phyloP scores from a whole-genome alignment of 2,113 vertebrate genomes.

The Calidris pugnax region DNA sequence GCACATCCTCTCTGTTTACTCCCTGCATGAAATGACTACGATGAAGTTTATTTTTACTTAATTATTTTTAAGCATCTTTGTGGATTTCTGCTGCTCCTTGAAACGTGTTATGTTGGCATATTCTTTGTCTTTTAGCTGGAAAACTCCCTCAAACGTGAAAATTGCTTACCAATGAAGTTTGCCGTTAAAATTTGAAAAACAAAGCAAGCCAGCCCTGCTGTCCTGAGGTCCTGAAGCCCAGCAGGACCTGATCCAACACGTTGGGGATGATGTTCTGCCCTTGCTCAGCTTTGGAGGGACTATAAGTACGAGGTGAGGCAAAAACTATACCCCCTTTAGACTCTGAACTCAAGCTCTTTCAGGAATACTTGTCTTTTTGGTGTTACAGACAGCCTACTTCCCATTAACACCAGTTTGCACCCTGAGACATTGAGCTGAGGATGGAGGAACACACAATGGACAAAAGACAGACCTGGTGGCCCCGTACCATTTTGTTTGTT shows the following conservation, averaged over 20 bases:
- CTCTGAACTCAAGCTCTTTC: not conserved
- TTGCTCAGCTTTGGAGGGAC: not conserved
- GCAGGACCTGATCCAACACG: accelerated
- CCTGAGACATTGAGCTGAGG: not conserved
- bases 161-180: not conserved
- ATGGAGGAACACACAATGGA: accelerated
- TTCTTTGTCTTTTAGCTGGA: not conserved
- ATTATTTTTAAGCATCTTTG: not conserved
- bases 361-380: not conserved
- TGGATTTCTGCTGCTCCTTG: not conserved
- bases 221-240: not conserved
- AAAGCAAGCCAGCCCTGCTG: not conserved
- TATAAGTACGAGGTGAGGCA: not conserved
- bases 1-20: not conserved
- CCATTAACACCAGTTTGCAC: not conserved
- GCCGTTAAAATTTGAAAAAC: not conserved
- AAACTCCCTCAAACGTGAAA: not conserved
- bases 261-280: not conserved
- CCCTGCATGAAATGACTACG: not conserved
- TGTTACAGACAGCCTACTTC: not conserved
- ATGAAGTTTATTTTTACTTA: not conserved
- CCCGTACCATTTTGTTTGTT: not conserved
- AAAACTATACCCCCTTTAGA: not conserved
- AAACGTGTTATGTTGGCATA: not conserved
- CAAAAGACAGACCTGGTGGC: not conserved